These are phyloP conservation scores for Ophioninae sp. DNA, from an alignment of 2,888 invertebrate genomes.

Conservation along the genomic window DNA sequence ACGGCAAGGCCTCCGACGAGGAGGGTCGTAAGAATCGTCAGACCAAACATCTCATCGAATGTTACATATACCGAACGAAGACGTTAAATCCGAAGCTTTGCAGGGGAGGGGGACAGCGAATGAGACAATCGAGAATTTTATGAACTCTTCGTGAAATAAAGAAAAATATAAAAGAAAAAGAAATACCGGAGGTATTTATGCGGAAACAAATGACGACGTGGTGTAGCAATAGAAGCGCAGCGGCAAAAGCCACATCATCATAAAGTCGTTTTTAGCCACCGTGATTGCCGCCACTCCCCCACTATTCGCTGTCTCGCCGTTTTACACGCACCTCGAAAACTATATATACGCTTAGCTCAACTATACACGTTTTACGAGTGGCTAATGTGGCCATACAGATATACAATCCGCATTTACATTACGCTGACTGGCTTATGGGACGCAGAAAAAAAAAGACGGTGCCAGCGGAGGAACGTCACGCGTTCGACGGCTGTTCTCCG, in stretches of 20 bases:
- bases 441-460: constrained; percentile 13
- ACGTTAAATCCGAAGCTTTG: constrained; percentile 9
- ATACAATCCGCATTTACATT: background rate
- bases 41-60: constrained; percentile 33
- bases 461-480: constrained; percentile 24
- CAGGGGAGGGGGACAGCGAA: background rate
- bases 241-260: constrained; percentile 73
- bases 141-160: background rate
- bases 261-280: constrained; percentile 60
- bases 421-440: constrained; percentile 10
- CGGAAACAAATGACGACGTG: constrained; percentile 3
- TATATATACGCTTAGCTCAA: background rate
- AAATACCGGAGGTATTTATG: constrained; percentile 8
- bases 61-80: background rate
- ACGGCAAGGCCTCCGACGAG: constrained; percentile 62
- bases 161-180: constrained; percentile 1
- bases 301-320: constrained; percentile 8
- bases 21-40: constrained; percentile 42
- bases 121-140: background rate
- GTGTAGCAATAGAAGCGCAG: constrained; percentile 41
- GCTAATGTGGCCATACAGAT: background rate
- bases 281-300: constrained; percentile 61
- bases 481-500: constrained; percentile 60
- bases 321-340: background rate
- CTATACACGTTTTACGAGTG: background rate